These are phyloP conservation scores for Asbolus verrucosus DNA, from an alignment of 1,140 invertebrate species.

Conservation along the genomic window DNA sequence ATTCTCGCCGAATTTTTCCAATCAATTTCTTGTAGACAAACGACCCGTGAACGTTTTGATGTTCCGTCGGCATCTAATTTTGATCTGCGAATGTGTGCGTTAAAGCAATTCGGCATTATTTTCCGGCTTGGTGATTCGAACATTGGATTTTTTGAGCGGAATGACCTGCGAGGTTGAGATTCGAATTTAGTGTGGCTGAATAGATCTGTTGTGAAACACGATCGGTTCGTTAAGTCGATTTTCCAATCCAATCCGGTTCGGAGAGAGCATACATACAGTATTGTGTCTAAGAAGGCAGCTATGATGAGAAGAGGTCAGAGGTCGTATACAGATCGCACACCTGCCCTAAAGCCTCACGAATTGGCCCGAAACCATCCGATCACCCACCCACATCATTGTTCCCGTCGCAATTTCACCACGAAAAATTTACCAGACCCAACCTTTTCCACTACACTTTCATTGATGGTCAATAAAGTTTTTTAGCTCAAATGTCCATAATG, in stretches of 20 bases:
- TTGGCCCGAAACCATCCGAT: conserved; percentile 51
- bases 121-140: no score
- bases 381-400: conserved; percentile 48
- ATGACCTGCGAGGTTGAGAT: no score
- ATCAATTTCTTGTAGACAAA: no score
- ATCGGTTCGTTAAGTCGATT: conserved; percentile 39
- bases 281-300: conserved; percentile 53
- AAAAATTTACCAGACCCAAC: conserved; percentile 9
- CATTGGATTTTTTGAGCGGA: neutral
- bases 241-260: conserved; percentile 31
- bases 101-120: no score
- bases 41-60: no score
- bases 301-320: conserved; percentile 54
- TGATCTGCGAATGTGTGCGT: no score
- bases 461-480: conserved; percentile 36
- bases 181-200: neutral
- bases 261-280: conserved; percentile 43
- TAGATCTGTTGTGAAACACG: conserved; percentile 39
- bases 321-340: conserved; percentile 55
- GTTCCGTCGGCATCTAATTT: no score
- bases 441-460: conserved; percentile 35
- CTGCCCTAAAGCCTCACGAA: conserved; percentile 52
- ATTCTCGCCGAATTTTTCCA: no score
- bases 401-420: conserved; percentile 40
- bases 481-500: neutral